Base-by-base conservation (phyloP, 2,113 vertebrate species). In the Carassius auratus region DNA sequence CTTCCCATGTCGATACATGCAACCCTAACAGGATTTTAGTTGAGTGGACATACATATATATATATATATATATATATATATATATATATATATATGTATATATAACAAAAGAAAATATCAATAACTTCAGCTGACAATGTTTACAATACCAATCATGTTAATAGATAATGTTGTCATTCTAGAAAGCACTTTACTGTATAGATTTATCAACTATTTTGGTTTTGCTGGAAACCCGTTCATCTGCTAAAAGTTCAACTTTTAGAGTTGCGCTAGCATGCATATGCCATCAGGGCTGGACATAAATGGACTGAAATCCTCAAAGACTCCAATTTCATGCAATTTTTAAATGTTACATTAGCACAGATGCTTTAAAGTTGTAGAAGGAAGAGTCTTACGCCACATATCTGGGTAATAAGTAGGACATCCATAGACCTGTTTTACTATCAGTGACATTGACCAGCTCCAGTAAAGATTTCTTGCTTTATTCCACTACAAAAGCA, bases 311-410 rank as follows among this genome's bases (percentile, higher is more conserved):
- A 76, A 76, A 26, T 12, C 42, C 38, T 13, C 19, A 15, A 38
- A 75, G 8, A 36, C 23, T 64, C 4, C 62, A 13, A 30, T 66
- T 17, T 17, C 14, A 8, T 33, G 7, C 5, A 13, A 7, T 14
- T 7, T 17, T 50, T 59, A 81, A 80, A 26, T 86, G 10, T 17
- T 68, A 14, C 21, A 52, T 69, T 61, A 45, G 30, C 68, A 59
- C 81, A 86, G 57, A 86, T 80, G 66, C 66, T 52, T 79, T 45
- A 77, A 42, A 64, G 45, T 52, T 48, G 15, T 3, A 3, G 10
- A 8, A 12, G 33, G 13, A 33, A 48, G 36, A 36, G 17, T 52
- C 62, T 75, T 52, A 9, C 6, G 12, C 21, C 38, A 33, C 21
- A 13, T 30, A 38, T 52, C 48, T 57, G 42, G 3, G 19, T 52